Conservation (phyloP, 2,113 vertebrate genomes). For the Theristicus caerulescens region DNA sequence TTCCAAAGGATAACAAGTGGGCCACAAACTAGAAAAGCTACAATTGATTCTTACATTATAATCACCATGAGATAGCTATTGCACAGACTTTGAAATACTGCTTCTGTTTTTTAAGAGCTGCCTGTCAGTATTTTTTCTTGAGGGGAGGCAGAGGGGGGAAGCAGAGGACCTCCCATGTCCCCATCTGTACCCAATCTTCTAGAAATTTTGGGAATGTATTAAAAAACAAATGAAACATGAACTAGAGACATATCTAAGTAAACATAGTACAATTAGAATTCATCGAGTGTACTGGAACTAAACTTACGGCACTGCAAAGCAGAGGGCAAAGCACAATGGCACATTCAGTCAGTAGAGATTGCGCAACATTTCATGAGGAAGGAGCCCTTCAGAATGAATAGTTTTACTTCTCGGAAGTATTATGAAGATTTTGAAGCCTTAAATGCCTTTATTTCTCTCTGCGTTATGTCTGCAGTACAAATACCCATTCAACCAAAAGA, state of each 20-base stretch:
- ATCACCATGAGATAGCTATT: neutral
- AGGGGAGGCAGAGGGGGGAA: neutral
- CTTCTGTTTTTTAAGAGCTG: neutral
- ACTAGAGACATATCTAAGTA: constrained; percentile 18
- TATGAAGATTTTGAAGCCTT: neutral
- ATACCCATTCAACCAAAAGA: neutral
- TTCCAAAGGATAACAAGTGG: neutral
- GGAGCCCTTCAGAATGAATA: constrained; percentile 20
- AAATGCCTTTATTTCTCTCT: constrained; percentile 1
- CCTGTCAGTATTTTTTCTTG: neutral
- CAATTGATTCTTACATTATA: neutral
- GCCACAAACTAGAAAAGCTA: neutral
- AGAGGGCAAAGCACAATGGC: constrained; percentile 47
- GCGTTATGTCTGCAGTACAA: neutral
- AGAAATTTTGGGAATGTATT: neutral
- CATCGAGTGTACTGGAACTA: constrained; percentile 14
- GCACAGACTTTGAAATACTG: neutral
- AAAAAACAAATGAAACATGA: neutral
- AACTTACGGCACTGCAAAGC: neutral
- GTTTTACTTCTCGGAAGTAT: constrained; percentile 11
- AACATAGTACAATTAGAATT: constrained; percentile 35
- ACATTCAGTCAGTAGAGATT: constrained; percentile 33
- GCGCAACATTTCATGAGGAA: constrained; percentile 1
- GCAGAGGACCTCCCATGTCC: neutral
- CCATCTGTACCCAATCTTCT: neutral